Evolutionary conservation across 2,797 vertebrate species (phyloP).

Genomic region (Leptoclinus maculatus): DNA sequence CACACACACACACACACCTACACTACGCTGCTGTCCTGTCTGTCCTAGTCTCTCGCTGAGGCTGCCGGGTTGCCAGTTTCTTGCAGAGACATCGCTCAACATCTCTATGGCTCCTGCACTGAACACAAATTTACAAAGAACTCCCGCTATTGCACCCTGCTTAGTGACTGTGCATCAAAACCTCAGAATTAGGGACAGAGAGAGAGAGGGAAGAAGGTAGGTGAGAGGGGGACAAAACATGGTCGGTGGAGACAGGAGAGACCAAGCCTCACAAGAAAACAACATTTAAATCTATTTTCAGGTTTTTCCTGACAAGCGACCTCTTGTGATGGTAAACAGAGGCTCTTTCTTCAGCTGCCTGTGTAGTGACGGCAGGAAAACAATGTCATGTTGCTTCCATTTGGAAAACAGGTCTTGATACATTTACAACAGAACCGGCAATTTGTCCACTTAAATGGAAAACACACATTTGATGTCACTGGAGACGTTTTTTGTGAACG

Average conservation of each 20-base stretch:
- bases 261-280: neutral
- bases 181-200: neutral
- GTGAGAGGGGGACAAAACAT: too few species aligned
- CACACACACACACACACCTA: slow-evolving; percentile 1
- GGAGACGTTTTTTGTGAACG: too few species aligned
- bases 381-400: neutral
- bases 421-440: too few species aligned
- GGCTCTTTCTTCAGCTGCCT: neutral
- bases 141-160: slow-evolving; percentile 17
- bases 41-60: slow-evolving; percentile 32
- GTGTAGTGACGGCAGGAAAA: neutral
- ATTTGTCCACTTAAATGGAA: too few species aligned
- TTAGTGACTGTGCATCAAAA: slow-evolving; percentile 19
- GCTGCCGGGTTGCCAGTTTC: slow-evolving; percentile 40
- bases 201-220: neutral
- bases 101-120: slow-evolving; percentile 41
- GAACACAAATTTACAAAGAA: slow-evolving; percentile 51
- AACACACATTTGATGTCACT: too few species aligned
- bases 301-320: neutral
- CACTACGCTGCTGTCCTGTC: slow-evolving; percentile 32
- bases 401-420: neutral
- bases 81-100: slow-evolving; percentile 43
- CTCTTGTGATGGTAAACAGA: neutral
- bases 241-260: too few species aligned
- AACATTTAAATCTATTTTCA: neutral